Percentiles rank a stretch among this genome's conserved stretches.
Evolutionary conservation across 2,113 vertebrate genomes (phyloP).

Genomic region (Strigops habroptila): DNA sequence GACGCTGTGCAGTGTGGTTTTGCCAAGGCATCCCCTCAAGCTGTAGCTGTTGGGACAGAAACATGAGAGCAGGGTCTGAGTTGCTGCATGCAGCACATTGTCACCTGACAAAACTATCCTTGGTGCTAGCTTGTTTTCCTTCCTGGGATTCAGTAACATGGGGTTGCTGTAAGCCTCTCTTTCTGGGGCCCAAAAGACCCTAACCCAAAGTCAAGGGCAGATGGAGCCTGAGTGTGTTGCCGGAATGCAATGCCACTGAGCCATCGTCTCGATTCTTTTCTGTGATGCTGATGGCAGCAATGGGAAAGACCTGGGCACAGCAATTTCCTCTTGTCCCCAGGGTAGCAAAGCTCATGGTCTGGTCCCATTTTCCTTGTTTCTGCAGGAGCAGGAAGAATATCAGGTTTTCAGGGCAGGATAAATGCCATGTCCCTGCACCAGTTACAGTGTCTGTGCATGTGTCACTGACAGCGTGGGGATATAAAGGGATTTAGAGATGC

Average conservation of each 20-base stretch:
- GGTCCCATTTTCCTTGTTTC: constrained; percentile 1
- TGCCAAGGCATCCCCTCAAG: neutral
- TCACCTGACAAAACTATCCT: neutral
- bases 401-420: neutral
- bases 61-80: accelerated
- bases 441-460: neutral
- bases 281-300: neutral
- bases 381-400: constrained; percentile 7
- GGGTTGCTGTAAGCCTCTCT: neutral
- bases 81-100: neutral
- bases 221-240: neutral
- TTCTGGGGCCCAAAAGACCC: neutral
- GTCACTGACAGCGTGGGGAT: neutral
- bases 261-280: neutral
- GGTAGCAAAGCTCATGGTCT: neutral
- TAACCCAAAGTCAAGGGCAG: neutral
- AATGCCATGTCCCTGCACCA: neutral
- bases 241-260: neutral
- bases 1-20: neutral
- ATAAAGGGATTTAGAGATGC: neutral
- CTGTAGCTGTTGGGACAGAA: neutral
- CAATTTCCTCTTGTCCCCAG: neutral
- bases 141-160: neutral
- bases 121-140: neutral
- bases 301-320: neutral